phyloP scores from a whole-genome alignment of 53 echinoderm and acorn worm genomes.

The Crossaster papposus region DNA sequence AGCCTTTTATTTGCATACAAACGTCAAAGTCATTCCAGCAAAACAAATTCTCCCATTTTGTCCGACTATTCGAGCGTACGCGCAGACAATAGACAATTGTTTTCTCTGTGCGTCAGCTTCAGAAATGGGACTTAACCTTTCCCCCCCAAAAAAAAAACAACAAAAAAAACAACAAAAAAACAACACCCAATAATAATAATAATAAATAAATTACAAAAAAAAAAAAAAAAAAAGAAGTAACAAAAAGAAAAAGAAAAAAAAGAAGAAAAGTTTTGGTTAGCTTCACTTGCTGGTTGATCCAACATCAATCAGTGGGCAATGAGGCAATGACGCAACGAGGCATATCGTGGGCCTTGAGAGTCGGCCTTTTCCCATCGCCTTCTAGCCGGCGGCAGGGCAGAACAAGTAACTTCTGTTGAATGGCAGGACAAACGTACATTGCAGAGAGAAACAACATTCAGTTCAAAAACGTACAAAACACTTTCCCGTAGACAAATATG shows the following conservation, averaged over 20 bases:
- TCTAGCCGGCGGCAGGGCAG: not conserved
- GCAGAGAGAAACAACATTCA: not conserved
- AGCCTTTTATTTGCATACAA: not conserved
- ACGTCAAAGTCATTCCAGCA: not conserved
- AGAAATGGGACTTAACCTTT: not conserved
- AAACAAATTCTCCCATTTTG: not conserved
- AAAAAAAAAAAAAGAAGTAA: not conserved
- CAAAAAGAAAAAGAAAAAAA: not conserved
- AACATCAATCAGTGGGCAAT: not conserved
- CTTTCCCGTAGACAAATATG: not conserved
- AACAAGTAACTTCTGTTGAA: not conserved
- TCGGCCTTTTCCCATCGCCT: conserved; percentile 22
- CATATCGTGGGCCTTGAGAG: not conserved
- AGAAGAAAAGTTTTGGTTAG: no score
- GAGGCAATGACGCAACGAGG: not conserved
- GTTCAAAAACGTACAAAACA: not conserved
- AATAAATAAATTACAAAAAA: no score
- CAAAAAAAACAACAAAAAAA: not conserved
- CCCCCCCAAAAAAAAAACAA: not conserved
- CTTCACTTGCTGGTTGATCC: not conserved
- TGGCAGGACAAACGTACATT: not conserved
- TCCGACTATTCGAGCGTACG: not conserved
- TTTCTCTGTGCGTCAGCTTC: not conserved
- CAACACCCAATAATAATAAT: no score
- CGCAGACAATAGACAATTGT: not conserved